A percentile compares a stretch with the other conserved stretches of the same genome.
These are phyloP conservation scores for Channallabes apus DNA, from an alignment of 2,797 vertebrate genomes.

Conservation along the genomic window DNA sequence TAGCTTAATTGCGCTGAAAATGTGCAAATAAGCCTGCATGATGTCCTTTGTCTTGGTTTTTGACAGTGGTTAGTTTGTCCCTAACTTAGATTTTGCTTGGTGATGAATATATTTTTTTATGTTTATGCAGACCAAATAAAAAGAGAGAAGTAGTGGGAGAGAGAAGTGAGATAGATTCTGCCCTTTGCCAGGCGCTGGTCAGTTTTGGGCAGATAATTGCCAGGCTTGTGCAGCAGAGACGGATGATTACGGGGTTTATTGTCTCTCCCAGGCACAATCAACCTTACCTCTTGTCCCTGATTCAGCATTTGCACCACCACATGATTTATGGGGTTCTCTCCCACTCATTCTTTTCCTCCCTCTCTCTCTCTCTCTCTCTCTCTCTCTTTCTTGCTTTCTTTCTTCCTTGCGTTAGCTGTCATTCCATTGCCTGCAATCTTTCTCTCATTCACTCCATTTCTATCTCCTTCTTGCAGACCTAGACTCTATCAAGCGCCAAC, in stretches of 20 bases:
- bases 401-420: slow-evolving; percentile 42
- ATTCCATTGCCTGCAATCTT: slow-evolving; percentile 41
- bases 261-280: slow-evolving; percentile 84
- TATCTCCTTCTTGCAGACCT: slow-evolving; percentile 30
- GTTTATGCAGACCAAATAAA: slow-evolving; percentile 56
- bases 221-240: slow-evolving; percentile 75
- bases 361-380: background rate
- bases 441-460: slow-evolving; percentile 37
- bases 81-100: background rate
- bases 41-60: slow-evolving; percentile 24
- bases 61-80: slow-evolving; percentile 1
- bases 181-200: slow-evolving; percentile 71
- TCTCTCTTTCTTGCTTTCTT: background rate
- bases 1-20: slow-evolving; percentile 4
- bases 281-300: slow-evolving; percentile 72
- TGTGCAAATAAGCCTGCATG: background rate
- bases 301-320: slow-evolving; percentile 78
- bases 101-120: slow-evolving; percentile 44
- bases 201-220: slow-evolving; percentile 78
- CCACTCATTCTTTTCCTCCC: background rate
- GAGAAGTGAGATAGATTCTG: slow-evolving; percentile 70
- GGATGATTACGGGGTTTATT: slow-evolving; percentile 83
- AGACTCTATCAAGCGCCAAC: slow-evolving; percentile 27
- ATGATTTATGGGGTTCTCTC: slow-evolving; percentile 76
- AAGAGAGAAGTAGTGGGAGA: slow-evolving; percentile 48